Evolutionary conservation across 2,797 vertebrate genomes (phyloP), one percentile per base, ranked within the genome.

Genomic region (Microctenopoma steveboyesi): DNA sequence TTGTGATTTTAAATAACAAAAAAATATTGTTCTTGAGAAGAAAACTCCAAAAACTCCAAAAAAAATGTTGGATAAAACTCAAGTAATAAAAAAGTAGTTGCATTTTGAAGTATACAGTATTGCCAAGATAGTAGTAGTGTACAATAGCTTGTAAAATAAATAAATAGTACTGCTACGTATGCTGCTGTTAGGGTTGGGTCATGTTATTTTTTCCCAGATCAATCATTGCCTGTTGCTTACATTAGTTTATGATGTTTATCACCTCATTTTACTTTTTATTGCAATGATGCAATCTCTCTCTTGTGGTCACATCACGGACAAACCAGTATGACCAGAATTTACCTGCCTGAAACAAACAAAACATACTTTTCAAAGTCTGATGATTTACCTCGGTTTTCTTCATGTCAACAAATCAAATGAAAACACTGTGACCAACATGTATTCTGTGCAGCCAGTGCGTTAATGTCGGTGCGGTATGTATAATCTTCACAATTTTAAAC

Each of bases 71-170:
- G 18, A 18, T 18, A 4, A 60, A 18, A 60, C 12, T 45, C 13
- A 4, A 69, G 4, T 52, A 51, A 4, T 2, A 15, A 55, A 46
- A 58, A 10, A 53, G 18, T 14, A 9, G 4, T 37, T 55, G 0
- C 28, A 55, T 50, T 49, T 46, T 9, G 18, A n/a, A 8, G 1
- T 18, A 46, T 18, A 46, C 7, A 7, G 2, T 16, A 45, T 15
- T 15, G 22, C 22, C 22, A 37, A 4, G 7, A 7, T n/a, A 45
- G 15, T 45, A 6, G 5, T 45, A 6, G 15, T 45, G 4, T 46
- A 46, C 43, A n/a, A 8, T n/a, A n/a, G 51, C 3, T 43, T 37
- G 5, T 22, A 52, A 60, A 66, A 66, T 35, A 47, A 56, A 37
- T 55, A 45, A 45, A 56, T 2, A 14, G 22, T 46, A 51, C 15